These are phyloP conservation scores for Zaprionus capensis DNA, from an alignment of 1,140 invertebrate species.

Conservation along the genomic window DNA sequence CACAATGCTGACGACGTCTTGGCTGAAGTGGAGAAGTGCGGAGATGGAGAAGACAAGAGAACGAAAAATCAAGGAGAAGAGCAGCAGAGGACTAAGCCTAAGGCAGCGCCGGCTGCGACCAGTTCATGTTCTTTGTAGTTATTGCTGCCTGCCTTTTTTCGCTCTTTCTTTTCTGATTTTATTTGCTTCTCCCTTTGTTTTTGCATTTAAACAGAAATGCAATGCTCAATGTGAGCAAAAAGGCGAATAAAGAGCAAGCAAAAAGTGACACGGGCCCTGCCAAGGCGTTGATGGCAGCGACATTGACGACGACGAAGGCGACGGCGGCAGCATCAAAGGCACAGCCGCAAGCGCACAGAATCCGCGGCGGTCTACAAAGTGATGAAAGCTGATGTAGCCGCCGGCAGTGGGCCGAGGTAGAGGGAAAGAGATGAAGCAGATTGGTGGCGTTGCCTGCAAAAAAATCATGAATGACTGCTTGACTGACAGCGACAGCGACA, in stretches of 20 bases:
- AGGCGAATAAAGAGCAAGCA: constrained; percentile 44
- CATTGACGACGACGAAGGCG: constrained; percentile 43
- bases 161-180: constrained; percentile 6
- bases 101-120: constrained; percentile 33
- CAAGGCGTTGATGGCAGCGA: constrained; percentile 64
- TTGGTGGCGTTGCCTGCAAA: constrained; percentile 28
- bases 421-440: background rate
- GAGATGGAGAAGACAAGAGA: background rate
- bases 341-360: constrained; percentile 52
- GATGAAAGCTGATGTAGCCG: constrained; percentile 42
- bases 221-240: constrained; percentile 45
- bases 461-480: constrained; percentile 53
- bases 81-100: constrained; percentile 22
- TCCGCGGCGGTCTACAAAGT: constrained; percentile 37
- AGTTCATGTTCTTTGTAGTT: constrained; percentile 41
- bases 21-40: background rate
- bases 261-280: constrained; percentile 54
- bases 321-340: constrained; percentile 63
- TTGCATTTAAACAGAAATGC: constrained; percentile 67
- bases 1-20: constrained; percentile 26
- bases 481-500: constrained; percentile 7
- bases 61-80: background rate
- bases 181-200: constrained; percentile 28
- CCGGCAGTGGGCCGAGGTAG: constrained; percentile 17
- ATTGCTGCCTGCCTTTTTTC: constrained; percentile 9